Evolutionary conservation across 2,888 invertebrate genomes (phyloP), one percentile per base, ranked within the genome.

Genomic region (Drosophila kokeensis): DNA sequence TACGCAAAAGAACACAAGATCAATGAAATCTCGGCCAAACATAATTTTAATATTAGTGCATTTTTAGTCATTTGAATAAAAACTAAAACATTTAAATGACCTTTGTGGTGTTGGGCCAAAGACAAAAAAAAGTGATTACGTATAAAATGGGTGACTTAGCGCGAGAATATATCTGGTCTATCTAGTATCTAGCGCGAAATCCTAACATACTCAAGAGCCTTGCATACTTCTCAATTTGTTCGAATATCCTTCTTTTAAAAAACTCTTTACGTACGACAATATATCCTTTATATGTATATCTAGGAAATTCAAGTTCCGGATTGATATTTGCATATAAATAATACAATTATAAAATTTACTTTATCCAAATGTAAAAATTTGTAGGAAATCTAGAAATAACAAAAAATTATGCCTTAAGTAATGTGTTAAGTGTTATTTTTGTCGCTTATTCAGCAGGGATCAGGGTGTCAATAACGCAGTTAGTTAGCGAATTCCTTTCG

Each of bases 241-340:
- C 49, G 53, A 79, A 82, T 50, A 82, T 74, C 85, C 85, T 84
- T 38, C 57, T 82, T 27, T 82, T 82, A 5, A 62, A 57, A 34
- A 79, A 77, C 11, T 76, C 63, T 61, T 66, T 50, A 55, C 79
- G 79, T 34, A 73, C 54, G 53, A 21, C 5, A 13, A 24, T 15
- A 36, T 18, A 34, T 6, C 29, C 13, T 21, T 13, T 4, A 5
- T 11, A 29, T n/a, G 38, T 38, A 18, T 7, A 7, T 29, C 7
- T 29, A 1, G 11, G 8, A 45, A 8, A 13, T 45, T 1, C 48
- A 34, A 49, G 18, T 21, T 45, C 38, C 36, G 32, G 24, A 32
- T 36, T 21, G 6, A 13, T 13, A 55, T 40, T 49, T 68, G 49
- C 38, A 49, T 34, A 18, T 34, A 32, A 54, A 54, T 29, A 55